Evolutionary conservation across 2,797 vertebrate genomes (phyloP).

Genomic region (Phoebastria nigripes): DNA sequence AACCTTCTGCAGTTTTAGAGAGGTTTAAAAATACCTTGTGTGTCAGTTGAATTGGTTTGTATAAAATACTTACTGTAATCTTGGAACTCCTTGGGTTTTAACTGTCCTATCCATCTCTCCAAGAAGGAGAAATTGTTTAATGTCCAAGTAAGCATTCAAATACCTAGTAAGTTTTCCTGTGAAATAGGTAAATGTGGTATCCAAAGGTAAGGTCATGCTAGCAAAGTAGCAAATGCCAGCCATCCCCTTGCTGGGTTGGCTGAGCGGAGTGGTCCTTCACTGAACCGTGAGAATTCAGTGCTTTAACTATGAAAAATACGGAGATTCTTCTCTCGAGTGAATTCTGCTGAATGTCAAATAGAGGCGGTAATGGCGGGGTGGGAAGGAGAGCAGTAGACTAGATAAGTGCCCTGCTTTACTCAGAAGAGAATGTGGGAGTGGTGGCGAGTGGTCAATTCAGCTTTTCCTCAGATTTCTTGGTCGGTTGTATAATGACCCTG

Average conservation of each 20-base stretch:
- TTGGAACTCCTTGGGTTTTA: background rate
- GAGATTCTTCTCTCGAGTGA: background rate
- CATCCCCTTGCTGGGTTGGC: background rate
- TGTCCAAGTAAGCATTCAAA: background rate
- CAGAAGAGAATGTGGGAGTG: conserved; percentile 21
- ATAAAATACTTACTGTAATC: background rate
- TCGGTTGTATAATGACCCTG: background rate
- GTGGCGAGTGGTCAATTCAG: background rate
- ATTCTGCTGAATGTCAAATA: background rate
- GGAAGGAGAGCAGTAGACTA: background rate
- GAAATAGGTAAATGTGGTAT: background rate
- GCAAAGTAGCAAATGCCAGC: background rate
- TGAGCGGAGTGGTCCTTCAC: background rate
- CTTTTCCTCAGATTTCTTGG: background rate
- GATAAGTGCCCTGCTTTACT: background rate
- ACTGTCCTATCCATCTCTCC: background rate
- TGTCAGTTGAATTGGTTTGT: background rate
- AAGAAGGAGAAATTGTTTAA: background rate
- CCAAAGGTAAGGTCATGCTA: background rate
- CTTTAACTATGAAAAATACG: background rate
- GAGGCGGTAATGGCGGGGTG: background rate
- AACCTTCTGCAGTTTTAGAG: background rate
- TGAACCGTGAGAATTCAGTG: background rate
- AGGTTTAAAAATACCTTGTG: background rate
- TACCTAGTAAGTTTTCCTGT: background rate